These are phyloP conservation scores for Chrysolina oricalcia DNA, from an alignment of 2,888 invertebrate species.

Conservation along the genomic window DNA sequence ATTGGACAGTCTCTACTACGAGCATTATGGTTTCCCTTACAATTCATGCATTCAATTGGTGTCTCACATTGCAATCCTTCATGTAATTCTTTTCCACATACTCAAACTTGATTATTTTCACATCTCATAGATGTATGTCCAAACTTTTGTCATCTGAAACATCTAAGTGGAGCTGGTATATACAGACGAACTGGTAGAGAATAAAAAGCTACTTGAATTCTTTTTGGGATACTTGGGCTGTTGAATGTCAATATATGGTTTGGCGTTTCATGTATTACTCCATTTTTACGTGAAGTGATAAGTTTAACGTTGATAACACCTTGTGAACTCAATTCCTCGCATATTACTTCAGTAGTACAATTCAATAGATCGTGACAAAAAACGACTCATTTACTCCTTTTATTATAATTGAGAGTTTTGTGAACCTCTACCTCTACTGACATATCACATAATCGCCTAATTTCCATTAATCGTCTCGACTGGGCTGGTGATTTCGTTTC, in stretches of 20 bases:
- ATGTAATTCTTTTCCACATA: conserved; percentile 31
- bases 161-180: conserved; percentile 33
- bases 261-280: conserved; percentile 10
- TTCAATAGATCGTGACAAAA: too few relatives aligned
- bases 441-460: too few relatives aligned
- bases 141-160: too few relatives aligned
- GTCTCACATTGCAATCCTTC: conserved; percentile 19
- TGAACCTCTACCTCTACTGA: too few relatives aligned
- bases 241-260: conserved; percentile 26
- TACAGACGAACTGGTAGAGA: background rate
- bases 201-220: conserved; percentile 15
- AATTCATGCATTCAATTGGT: too few relatives aligned
- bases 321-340: background rate
- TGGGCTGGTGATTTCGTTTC: too few relatives aligned
- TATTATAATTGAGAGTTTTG: too few relatives aligned
- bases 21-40: conserved; percentile 27
- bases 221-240: background rate
- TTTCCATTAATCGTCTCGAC: too few relatives aligned
- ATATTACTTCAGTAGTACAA: too few relatives aligned
- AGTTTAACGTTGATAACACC: too few relatives aligned
- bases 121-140: too few relatives aligned
- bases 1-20: background rate
- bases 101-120: conserved; percentile 28
- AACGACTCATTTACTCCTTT: too few relatives aligned
- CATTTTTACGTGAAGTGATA: conserved; percentile 10